A percentile compares a stretch with the other conserved stretches of the same genome.
These are phyloP conservation scores for Triplophysa dalaica DNA, from an alignment of 2,113 vertebrate species.

Conservation along the genomic window DNA sequence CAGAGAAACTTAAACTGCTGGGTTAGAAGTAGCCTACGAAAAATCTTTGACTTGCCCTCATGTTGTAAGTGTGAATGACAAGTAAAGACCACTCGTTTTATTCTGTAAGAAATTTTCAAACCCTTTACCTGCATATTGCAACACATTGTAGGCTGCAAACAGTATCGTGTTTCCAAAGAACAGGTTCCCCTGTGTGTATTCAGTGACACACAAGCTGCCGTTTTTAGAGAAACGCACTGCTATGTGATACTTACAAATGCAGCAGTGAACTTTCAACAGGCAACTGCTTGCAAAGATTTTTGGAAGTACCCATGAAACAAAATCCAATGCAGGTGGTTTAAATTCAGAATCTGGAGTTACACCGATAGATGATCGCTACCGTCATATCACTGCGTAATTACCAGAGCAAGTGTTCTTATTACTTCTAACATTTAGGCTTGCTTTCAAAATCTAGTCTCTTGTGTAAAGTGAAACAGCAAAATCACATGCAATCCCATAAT, in stretches of 20 bases:
- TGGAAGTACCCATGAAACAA: not conserved
- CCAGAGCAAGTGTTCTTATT: not conserved
- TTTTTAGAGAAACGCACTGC: constrained; percentile 25
- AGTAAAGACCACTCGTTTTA: not conserved
- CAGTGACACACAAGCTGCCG: constrained; percentile 34
- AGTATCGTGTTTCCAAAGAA: constrained; percentile 30
- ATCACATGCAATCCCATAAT: no score
- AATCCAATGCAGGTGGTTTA: not conserved
- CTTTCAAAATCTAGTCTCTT: not conserved
- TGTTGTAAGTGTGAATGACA: no score
- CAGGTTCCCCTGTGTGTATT: constrained; percentile 37
- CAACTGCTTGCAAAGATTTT: constrained; percentile 40
- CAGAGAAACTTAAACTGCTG: no score
- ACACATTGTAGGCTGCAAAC: not conserved
- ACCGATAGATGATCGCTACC: not conserved
- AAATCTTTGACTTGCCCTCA: no score
- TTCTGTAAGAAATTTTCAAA: not conserved
- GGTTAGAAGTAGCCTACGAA: no score
- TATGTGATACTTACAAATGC: constrained; percentile 33
- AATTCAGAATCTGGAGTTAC: constrained; percentile 11
- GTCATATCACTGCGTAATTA: not conserved
- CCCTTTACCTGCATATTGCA: constrained; percentile 4
- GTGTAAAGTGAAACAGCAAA: no score
- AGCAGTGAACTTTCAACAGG: constrained; percentile 32
- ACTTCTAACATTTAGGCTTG: not conserved